phyloP scores from a whole-genome alignment of 2,113 vertebrate species.

The Ptyas mucosa region DNA sequence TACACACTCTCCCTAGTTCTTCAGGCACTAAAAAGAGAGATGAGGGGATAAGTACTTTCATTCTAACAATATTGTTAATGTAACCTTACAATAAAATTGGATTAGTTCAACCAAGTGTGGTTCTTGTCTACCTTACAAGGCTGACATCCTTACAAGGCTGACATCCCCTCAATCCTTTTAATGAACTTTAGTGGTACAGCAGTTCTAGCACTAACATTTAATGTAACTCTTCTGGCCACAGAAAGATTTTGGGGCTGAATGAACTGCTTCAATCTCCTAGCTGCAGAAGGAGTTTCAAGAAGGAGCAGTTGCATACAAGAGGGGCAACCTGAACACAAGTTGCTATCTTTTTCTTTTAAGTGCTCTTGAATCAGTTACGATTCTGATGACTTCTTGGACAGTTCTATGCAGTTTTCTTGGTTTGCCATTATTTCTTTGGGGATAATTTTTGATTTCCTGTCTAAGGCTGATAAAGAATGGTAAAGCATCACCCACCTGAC shows the following conservation, averaged over 20 bases:
- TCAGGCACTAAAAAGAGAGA: background rate
- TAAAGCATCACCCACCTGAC: background rate
- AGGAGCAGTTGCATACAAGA: background rate
- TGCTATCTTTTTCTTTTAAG: background rate
- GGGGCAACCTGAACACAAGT: background rate
- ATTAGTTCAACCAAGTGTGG: background rate
- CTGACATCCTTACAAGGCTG: background rate
- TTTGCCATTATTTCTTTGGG: background rate
- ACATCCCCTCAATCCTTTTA: background rate
- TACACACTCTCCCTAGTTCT: background rate
- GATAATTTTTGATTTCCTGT: background rate
- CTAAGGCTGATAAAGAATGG: background rate
- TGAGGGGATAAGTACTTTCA: background rate
- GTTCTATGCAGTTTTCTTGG: background rate
- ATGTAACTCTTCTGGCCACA: background rate
- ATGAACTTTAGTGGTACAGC: background rate
- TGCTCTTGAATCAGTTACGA: background rate
- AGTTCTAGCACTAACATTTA: background rate
- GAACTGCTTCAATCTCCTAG: background rate
- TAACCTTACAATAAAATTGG: background rate
- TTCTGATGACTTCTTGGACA: background rate
- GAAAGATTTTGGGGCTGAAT: background rate
- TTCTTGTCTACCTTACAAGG: background rate
- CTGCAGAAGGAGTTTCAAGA: background rate
- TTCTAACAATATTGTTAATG: background rate